Conservation (phyloP, 2,888 invertebrate species). For the Diarsia mendica region DNA sequence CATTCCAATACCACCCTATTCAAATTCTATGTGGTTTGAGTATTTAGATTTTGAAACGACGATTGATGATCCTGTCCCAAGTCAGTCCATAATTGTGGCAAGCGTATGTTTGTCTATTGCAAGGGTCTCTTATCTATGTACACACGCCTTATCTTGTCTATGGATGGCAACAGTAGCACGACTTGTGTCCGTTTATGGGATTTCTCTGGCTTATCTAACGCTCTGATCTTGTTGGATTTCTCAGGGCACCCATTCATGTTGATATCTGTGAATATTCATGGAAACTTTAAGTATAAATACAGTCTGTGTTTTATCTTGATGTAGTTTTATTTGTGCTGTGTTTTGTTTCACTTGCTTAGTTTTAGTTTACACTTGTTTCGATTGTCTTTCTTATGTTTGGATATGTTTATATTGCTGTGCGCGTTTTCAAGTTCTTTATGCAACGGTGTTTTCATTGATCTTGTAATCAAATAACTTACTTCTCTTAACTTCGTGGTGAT, state of each 20-base stretch:
- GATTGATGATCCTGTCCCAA: constrained; percentile 21
- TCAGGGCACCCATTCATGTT: constrained; percentile 65
- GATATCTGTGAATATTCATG: constrained; percentile 57
- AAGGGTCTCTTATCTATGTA: constrained; percentile 68
- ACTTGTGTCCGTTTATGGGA: constrained; percentile 68
- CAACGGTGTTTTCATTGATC: background rate
- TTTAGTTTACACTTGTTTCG: background rate
- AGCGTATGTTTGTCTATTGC: constrained; percentile 52
- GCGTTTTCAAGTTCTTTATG: background rate
- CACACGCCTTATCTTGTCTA: constrained; percentile 70
- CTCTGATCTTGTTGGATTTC: constrained; percentile 66
- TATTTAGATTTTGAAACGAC: background rate
- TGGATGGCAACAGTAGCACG: constrained; percentile 71
- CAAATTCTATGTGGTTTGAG: background rate
- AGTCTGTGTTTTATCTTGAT: constrained; percentile 52
- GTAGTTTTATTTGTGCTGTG: constrained; percentile 36
- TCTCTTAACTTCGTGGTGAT: background rate
- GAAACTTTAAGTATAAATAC: constrained; percentile 48
- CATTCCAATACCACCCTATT: background rate
- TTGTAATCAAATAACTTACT: background rate
- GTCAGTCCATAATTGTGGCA: constrained; percentile 31
- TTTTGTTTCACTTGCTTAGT: background rate
- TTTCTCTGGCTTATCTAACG: constrained; percentile 68
- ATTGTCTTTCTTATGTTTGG: background rate
- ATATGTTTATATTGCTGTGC: background rate